Evolutionary conservation across 2,888 invertebrate species (phyloP), one percentile per base, ranked within the genome.

Genomic region (Patella pellucida): DNA sequence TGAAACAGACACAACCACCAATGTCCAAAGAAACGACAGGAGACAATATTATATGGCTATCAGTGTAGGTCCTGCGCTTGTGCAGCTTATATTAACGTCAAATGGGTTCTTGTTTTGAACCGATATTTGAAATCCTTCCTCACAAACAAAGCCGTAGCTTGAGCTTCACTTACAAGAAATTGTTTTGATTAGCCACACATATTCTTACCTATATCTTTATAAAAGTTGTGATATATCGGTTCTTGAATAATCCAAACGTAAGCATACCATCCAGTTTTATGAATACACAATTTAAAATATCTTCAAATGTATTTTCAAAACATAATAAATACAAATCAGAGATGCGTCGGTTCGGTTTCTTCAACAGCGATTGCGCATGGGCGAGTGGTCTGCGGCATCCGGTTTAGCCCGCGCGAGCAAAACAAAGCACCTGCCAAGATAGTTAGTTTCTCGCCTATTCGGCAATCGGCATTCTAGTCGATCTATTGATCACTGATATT

Each of bases 251-350:
- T 62, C 23, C 23, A 62, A 62, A 11, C 62, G 23, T 62, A 62
- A 15, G 62, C 23, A 62, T 62, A 62, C 23, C 62, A 19, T 62
- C 9, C 19, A 62, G 41, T 41, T 41, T 41, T 41, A 41, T 41
- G 23, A 62, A 62, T 62, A 62, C 62, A 62, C 62, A 62, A 62
- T 23, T 62, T 23, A 23, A 62, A 62, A 62, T 62, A 62, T 62
- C 19, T 23, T 23, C 23, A 62, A 62, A 62, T 62, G 23, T 62
- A 23, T 62, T 19, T 19, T 23, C 23, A 23, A 62, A 62, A 62
- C 19, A 23, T 62, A 12, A 23, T 41, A 23, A 12, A 23, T 41
- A 23, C 19, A 62, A 62, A 62, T 23, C 23, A 4, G 62, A 19
- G 62, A 62, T 62, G 62, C 62, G 62, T 62, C 62, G 62, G 62